These are phyloP conservation scores for Eupithecia subumbrata DNA, from an alignment of 2,888 invertebrate species.

Conservation along the genomic window DNA sequence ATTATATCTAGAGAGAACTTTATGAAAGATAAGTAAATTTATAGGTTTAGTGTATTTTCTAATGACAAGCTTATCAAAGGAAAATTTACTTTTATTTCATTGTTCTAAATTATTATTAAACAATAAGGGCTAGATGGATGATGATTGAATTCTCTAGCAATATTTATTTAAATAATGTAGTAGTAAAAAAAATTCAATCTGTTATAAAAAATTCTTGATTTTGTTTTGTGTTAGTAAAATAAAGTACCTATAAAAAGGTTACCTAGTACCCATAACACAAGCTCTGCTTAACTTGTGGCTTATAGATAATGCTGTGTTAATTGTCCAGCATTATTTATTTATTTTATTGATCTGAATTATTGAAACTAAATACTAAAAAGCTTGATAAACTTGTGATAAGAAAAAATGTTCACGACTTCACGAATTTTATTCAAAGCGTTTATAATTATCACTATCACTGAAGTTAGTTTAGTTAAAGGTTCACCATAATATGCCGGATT, in stretches of 20 bases:
- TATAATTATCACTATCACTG: slow-evolving; percentile 47
- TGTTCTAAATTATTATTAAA: not conserved
- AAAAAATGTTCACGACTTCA: slow-evolving; percentile 51
- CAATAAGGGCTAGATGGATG: not conserved
- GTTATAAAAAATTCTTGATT: not conserved
- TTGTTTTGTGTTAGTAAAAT: not conserved
- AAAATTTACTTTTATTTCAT: not conserved
- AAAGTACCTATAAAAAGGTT: not conserved
- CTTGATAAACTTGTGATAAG: slow-evolving; percentile 50
- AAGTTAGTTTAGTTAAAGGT: slow-evolving; percentile 50
- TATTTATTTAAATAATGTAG: not conserved
- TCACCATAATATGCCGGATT: slow-evolving; percentile 5
- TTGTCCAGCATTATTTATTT: no score
- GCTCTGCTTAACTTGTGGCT: no score
- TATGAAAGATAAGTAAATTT: slow-evolving; percentile 51
- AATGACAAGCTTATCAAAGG: slow-evolving; percentile 35
- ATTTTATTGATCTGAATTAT: not conserved
- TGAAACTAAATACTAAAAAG: not conserved
- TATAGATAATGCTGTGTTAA: no score
- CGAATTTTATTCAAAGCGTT: slow-evolving; percentile 59
- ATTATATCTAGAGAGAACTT: slow-evolving; percentile 54
- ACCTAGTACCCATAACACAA: no score
- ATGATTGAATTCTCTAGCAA: not conserved
- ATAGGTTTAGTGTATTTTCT: slow-evolving; percentile 33
- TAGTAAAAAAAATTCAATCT: not conserved